phyloP scores from a whole-genome alignment of 1,140 invertebrate species.

The Agraylea sexmaculata region DNA sequence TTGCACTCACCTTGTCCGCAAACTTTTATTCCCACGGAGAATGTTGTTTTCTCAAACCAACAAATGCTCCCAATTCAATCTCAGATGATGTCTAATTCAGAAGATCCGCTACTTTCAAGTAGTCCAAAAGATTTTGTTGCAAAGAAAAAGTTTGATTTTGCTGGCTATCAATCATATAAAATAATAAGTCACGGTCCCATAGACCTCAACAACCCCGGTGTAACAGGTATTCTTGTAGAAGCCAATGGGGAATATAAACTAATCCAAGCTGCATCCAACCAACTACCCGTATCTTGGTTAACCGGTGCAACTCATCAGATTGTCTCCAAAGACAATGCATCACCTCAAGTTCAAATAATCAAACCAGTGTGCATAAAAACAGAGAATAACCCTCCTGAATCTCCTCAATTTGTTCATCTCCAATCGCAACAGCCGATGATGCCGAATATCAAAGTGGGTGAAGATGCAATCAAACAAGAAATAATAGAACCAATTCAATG shows the following conservation, averaged over 20 bases:
- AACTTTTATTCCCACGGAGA: constrained; percentile 25
- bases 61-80: constrained; percentile 39
- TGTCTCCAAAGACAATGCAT: constrained; percentile 16
- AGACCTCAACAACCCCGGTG: constrained; percentile 43
- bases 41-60: constrained; percentile 32
- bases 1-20: constrained; percentile 16
- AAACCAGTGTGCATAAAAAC: constrained; percentile 17
- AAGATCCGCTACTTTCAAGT: constrained; percentile 69
- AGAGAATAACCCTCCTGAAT: too few relatives aligned
- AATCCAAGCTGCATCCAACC: constrained; percentile 41
- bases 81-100: constrained; percentile 75
- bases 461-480: constrained; percentile 18
- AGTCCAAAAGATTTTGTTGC: constrained; percentile 65
- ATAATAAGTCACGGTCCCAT: constrained; percentile 49
- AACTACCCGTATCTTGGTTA: constrained; percentile 20
- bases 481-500: constrained; percentile 55
- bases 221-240: constrained; percentile 50
- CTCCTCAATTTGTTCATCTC: background rate
- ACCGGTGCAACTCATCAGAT: constrained; percentile 19
- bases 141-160: constrained; percentile 49
- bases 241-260: constrained; percentile 53
- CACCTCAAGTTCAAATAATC: constrained; percentile 10
- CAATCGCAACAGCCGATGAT: constrained; percentile 8
- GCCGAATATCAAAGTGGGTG: constrained; percentile 16
- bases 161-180: constrained; percentile 43